Conservation (phyloP, 2,888 invertebrate species). For the Cheilosia grossa region DNA sequence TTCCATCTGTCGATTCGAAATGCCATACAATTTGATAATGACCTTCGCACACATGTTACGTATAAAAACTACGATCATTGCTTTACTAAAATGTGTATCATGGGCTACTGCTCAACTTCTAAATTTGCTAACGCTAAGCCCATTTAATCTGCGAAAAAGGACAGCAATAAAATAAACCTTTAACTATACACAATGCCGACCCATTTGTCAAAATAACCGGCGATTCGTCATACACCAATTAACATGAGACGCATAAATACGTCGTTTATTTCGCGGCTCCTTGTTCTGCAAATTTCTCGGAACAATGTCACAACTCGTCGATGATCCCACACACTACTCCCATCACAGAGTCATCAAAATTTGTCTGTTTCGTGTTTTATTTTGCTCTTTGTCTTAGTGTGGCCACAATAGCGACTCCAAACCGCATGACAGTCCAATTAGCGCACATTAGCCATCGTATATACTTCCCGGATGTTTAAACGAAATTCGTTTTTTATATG, state of each 20-base stretch:
- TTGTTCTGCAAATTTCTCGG: constrained; percentile 58
- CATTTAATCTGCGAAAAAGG: background rate
- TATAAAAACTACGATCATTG: background rate
- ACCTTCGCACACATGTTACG: background rate
- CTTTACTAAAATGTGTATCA: background rate
- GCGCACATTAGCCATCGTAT: constrained; percentile 64
- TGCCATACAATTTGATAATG: no score
- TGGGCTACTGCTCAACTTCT: background rate
- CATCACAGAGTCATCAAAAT: constrained; percentile 49
- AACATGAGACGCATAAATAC: constrained; percentile 57
- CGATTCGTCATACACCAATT: constrained; percentile 71
- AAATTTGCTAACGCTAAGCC: background rate
- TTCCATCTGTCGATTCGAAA: no score
- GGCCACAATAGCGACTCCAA: constrained; percentile 61
- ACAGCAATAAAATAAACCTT: constrained; percentile 6
- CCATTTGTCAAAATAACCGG: constrained; percentile 39
- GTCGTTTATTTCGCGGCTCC: constrained; percentile 39
- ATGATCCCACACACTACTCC: constrained; percentile 48
- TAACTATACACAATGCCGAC: constrained; percentile 17
- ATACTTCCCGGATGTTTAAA: constrained; percentile 72
- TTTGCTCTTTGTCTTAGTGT: constrained; percentile 19
- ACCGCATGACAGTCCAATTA: constrained; percentile 75
- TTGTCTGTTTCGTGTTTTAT: constrained; percentile 17
- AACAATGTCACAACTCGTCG: constrained; percentile 62
- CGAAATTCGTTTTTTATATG: constrained; percentile 38